Evolutionary conservation across 2,888 invertebrate species (phyloP), one percentile per base, ranked within the genome.

Genomic region (Morpho deidamia): DNA sequence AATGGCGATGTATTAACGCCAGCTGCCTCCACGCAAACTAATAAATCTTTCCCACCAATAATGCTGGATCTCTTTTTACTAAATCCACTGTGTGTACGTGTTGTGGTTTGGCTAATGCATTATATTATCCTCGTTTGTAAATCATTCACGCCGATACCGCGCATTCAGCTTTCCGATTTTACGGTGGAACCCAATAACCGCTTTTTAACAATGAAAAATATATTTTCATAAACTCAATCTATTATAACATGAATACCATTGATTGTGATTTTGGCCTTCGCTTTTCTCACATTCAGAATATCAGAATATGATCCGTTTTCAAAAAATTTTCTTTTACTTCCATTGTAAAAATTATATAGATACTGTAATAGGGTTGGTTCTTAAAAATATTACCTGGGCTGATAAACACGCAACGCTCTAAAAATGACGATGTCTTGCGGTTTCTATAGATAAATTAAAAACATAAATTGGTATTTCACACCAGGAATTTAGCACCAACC

Each of bases 131-230:
- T 66, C 74, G 72, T 78, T 77, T 78, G 81, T 85, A 84, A 86
- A 85, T 85, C 83, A 83, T 82, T 76, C 74, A 70, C 72, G 77
- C 81, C 83, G 79, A 83, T 79, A 69, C 70, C 76, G 71, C 63
- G 66, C 55, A 65, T 67, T 65, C 63, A 64, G 67, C 64, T 66
- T 61, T 60, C 63, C 62, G 61, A 63, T 67, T 68, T 69, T 62
- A 66, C 61, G 62, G 61, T 63, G 56, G 56, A 58, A 52, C 60
- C 59, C 62, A 67, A 66, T 63, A 61, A 57, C 62, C 60, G 45
- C 32, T 58, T 65, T 65, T 61, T 61, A 60, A 61, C 58, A 62
- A 46, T 49, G 51, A 44, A 54, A 58, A 50, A 58, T 35, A 49
- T 35, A 23, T 23, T 41, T 33, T 34, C 41, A 41, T 46, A 38